Evolutionary conservation across 1,140 invertebrate species (phyloP).

Genomic region (Eufriesea mexicana): DNA sequence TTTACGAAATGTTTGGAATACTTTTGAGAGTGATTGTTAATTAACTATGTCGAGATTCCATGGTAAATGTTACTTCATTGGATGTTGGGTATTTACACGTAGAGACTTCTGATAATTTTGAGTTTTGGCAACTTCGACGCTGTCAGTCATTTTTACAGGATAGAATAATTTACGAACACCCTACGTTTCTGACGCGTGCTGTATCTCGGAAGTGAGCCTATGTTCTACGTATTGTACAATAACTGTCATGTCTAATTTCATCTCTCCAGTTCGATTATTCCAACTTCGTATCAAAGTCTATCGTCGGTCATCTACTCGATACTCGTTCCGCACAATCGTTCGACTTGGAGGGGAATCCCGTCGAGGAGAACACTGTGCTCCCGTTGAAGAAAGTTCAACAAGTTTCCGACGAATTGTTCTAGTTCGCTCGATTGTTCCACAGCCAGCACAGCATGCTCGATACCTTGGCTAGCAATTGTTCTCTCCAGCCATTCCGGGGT

Average conservation of each 20-base stretch:
- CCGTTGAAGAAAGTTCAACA: constrained; percentile 61
- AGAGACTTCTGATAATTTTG: too few relatives aligned
- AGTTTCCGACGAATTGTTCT: constrained; percentile 62
- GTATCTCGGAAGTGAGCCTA: too few relatives aligned
- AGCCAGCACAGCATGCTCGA: constrained; percentile 32
- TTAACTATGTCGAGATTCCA: too few relatives aligned
- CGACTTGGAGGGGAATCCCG: constrained; percentile 34
- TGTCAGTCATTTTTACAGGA: too few relatives aligned
- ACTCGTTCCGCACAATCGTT: constrained; percentile 1
- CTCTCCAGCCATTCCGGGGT: neutral
- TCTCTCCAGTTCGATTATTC: constrained; percentile 2
- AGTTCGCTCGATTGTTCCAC: constrained; percentile 43
- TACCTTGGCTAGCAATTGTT: neutral
- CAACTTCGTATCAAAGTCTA: neutral
- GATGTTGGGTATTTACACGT: too few relatives aligned
- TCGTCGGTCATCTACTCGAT: constrained; percentile 31
- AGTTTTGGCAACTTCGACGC: too few relatives aligned
- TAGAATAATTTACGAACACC: too few relatives aligned
- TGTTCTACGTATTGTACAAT: too few relatives aligned
- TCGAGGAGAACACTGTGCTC: constrained; percentile 31
- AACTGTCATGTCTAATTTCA: neutral
- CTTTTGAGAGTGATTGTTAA: too few relatives aligned
- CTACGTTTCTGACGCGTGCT: too few relatives aligned
- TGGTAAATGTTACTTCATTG: too few relatives aligned
- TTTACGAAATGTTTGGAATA: too few relatives aligned